Evolutionary conservation across 1,140 invertebrate genomes (phyloP), one percentile per base, ranked within the genome.

Genomic region (Brachionus sp.): DNA sequence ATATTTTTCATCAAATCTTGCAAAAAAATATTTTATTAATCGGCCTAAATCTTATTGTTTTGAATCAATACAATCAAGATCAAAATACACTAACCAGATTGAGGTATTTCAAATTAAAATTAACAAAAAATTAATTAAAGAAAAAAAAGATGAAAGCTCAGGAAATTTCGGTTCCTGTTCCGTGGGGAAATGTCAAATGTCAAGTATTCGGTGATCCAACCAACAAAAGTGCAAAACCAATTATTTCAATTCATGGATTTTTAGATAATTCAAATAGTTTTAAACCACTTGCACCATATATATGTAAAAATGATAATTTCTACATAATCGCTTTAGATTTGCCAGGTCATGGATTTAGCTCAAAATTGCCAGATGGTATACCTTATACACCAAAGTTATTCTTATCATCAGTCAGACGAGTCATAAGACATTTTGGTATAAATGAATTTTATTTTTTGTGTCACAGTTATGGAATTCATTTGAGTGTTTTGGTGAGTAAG

Each of bases 231-330:
- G 50, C 46, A 2, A 80, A 62, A 39, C 77, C 77, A 9, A 62
- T 80, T 5, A 19, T 80, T 42, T 62, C 46, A 25, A n/a, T 80
- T 12, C 77, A 80, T 44, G 77, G 77, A 42, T 80, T 29, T 66
- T 62, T 80, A 66, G 77, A 80, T 13, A 80, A 80, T 66, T 80
- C 77, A 12, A 80, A 80, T 3, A 80, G 77, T 42, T 80, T 80
- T 44, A 80, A 80, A 62, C 77, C 77, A 16, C 10, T 80, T 4
- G 77, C 77, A 25, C 77, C 77, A 1, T 80, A n/a, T 62, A 29
- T 80, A 6, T 80, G 77, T 62, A 16, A 57, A 42, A 66, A 44
- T 37, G 33, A 66, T 44, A 50, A 57, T 9, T 80, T 62, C 57
- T 39, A 80, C 19, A 37, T 80, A 16, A 80, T 80, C 13, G 77